A percentile compares a stretch with the other conserved stretches of the same genome.
These are phyloP conservation scores for Drosophila watanabei DNA, from an alignment of 1,140 invertebrate genomes.

Conservation along the genomic window DNA sequence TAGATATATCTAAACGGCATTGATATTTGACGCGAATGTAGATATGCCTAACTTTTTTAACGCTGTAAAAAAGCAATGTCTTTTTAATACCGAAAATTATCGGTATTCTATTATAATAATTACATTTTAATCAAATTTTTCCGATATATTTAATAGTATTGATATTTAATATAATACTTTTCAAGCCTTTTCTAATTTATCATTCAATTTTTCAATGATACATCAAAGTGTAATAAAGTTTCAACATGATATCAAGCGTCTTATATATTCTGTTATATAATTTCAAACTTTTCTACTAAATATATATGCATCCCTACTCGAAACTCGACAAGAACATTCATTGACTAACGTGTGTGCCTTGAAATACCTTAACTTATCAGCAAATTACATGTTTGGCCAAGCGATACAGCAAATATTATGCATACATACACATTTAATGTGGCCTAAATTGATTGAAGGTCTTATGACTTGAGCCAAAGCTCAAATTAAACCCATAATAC, in stretches of 20 bases:
- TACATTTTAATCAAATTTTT: background rate
- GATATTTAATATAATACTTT: background rate
- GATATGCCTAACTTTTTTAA: background rate
- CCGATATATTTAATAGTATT: background rate
- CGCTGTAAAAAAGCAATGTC: background rate
- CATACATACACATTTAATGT: conserved; percentile 7
- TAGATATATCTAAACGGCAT: background rate
- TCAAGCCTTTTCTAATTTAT: background rate
- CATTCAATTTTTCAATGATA: background rate
- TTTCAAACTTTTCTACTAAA: background rate
- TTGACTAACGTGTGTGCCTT: background rate
- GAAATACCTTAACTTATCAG: conserved; percentile 24
- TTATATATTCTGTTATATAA: background rate
- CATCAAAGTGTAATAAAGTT: background rate
- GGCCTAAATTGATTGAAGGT: conserved; percentile 9
- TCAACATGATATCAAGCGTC: background rate
- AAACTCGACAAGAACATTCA: conserved; percentile 14
- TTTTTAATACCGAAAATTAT: background rate
- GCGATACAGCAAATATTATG: conserved; percentile 8
- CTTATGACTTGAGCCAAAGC: background rate
- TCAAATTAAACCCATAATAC: conserved; percentile 9
- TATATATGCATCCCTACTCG: background rate
- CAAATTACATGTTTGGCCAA: conserved; percentile 38
- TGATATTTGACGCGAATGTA: background rate
- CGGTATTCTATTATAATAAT: background rate